phyloP scores from a whole-genome alignment of 37 sponge, comb jelly and placozoan species.

The Bolinopsis microptera region DNA sequence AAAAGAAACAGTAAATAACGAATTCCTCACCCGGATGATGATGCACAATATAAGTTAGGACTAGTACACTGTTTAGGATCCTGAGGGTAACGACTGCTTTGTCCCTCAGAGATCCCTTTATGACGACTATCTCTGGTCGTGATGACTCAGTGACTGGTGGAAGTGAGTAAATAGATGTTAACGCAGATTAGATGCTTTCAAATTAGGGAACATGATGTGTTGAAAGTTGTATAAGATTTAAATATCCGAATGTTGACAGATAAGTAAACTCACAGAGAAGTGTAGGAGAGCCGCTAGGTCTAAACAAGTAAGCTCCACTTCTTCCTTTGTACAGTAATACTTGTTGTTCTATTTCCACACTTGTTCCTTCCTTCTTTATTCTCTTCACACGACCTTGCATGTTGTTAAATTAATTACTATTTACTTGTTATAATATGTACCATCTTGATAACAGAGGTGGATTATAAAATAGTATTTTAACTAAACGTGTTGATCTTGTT shows the following conservation, averaged over 20 bases:
- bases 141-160: background rate
- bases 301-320: constrained; percentile 6
- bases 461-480: too few relatives aligned
- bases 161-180: too few relatives aligned
- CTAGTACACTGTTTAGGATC: background rate
- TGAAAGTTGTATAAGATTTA: too few relatives aligned
- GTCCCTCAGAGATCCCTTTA: background rate
- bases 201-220: too few relatives aligned
- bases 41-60: background rate
- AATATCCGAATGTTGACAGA: too few relatives aligned
- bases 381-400: background rate
- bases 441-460: too few relatives aligned
- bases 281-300: background rate
- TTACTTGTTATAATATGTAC: too few relatives aligned
- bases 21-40: background rate
- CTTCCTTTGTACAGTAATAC: background rate
- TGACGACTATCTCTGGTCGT: background rate
- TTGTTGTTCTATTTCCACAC: background rate
- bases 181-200: too few relatives aligned
- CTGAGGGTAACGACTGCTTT: background rate
- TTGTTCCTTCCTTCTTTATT: background rate
- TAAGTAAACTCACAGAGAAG: too few relatives aligned
- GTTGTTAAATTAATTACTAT: too few relatives aligned
- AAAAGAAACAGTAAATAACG: too few relatives aligned
- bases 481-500: too few relatives aligned